Evolutionary conservation across 2,113 vertebrate genomes (phyloP).

Genomic region (Sinocyclocheilus anophthalmus): DNA sequence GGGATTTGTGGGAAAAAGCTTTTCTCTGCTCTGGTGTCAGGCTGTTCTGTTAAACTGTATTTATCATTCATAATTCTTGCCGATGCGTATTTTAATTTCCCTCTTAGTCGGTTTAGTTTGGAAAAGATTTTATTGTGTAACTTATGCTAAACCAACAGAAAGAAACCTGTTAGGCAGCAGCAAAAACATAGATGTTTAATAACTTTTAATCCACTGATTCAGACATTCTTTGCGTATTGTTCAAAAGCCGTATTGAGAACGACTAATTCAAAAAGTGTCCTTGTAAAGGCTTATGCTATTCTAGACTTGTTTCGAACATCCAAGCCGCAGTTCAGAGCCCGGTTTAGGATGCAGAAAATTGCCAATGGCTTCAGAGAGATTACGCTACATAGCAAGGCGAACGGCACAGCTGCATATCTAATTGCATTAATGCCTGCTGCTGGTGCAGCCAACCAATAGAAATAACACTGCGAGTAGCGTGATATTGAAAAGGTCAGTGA

Average conservation of each 20-base stretch:
- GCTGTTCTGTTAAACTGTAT: neutral
- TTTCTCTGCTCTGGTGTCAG: neutral
- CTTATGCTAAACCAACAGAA: neutral
- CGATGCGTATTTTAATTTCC: neutral
- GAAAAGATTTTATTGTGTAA: neutral
- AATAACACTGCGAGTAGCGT: neutral
- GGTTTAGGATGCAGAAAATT: slow-evolving; percentile 26
- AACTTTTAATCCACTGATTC: slow-evolving; percentile 6
- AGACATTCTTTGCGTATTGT: neutral
- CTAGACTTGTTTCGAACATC: neutral
- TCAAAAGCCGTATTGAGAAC: neutral
- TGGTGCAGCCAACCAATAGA: neutral
- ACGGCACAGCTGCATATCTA: slow-evolving; percentile 21
- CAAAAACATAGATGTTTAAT: neutral
- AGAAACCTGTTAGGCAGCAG: neutral
- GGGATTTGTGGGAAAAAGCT: neutral
- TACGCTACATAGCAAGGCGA: neutral
- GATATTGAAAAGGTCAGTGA: neutral
- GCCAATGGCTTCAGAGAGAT: slow-evolving; percentile 20
- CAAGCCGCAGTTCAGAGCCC: neutral
- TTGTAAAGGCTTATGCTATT: slow-evolving; percentile 18
- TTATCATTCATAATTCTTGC: slow-evolving; percentile 18
- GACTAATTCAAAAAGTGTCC: slow-evolving; percentile 22
- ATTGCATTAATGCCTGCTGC: neutral
- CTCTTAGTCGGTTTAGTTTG: neutral